A percentile compares a stretch with the other conserved stretches of the same genome.
Evolutionary conservation across 92 coral and sea anemone genomes (phyloP).

Genomic region (Diadumene lineata): DNA sequence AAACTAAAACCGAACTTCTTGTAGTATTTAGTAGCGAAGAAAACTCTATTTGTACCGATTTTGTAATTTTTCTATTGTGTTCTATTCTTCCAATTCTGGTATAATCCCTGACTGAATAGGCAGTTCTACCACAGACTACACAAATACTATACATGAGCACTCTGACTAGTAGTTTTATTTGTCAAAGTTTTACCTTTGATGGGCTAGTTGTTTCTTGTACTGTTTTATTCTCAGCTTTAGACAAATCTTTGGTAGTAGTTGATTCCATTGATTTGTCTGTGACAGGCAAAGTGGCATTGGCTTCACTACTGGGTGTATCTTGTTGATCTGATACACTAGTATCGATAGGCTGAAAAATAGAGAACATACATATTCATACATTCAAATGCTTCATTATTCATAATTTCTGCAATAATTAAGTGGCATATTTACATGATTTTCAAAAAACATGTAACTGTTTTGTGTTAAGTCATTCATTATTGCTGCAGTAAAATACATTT

Average conservation of each 20-base stretch:
- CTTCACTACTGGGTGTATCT: conserved; percentile 4
- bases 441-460: too few species aligned
- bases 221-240: conserved; percentile 26
- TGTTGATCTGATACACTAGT: not conserved
- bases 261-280: conserved; percentile 13
- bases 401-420: not conserved
- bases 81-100: too few species aligned
- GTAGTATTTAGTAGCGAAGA: too few species aligned
- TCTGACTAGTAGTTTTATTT: not conserved
- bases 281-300: conserved; percentile 2
- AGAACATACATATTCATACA: not conserved
- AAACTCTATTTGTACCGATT: too few species aligned
- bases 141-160: too few species aligned
- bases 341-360: not conserved
- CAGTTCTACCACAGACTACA: too few species aligned
- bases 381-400: too few species aligned
- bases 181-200: not conserved
- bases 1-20: too few species aligned
- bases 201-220: not conserved
- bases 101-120: too few species aligned
- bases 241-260: not conserved
- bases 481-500: too few species aligned
- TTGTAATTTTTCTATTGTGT: too few species aligned
- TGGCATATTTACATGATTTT: not conserved
- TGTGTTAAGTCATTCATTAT: too few species aligned